Conservation (phyloP, 1,140 invertebrate genomes). For the Teleogryllus occipitalis region DNA sequence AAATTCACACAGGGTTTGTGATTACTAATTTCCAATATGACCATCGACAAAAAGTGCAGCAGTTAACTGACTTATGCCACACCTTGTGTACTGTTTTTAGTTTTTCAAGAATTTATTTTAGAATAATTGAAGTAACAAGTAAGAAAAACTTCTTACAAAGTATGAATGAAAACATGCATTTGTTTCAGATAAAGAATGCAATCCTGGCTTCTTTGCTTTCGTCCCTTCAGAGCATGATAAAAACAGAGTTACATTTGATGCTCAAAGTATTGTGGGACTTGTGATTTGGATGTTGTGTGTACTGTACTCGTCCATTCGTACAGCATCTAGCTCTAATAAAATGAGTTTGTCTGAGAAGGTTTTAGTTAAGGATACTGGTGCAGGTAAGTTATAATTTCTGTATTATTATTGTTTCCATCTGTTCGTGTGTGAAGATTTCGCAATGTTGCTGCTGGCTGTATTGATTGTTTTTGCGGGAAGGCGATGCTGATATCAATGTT, state of each 20-base stretch:
- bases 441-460: too few species aligned
- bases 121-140: too few species aligned
- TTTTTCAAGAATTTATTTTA: background rate
- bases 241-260: slow-evolving; percentile 58
- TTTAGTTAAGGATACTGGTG: slow-evolving; percentile 57
- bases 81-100: background rate
- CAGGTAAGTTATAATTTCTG: slow-evolving; percentile 38
- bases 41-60: background rate
- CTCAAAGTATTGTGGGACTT: slow-evolving; percentile 81
- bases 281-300: slow-evolving; percentile 92
- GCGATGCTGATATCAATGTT: too few species aligned
- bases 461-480: too few species aligned
- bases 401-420: background rate
- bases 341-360: slow-evolving; percentile 69
- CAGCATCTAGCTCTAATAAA: slow-evolving; percentile 68
- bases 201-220: slow-evolving; percentile 55
- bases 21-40: background rate
- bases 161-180: background rate
- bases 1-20: too few species aligned
- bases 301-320: slow-evolving; percentile 84
- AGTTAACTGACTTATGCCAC: background rate
- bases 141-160: too few species aligned
- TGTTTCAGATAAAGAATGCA: slow-evolving; percentile 60
- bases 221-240: slow-evolving; percentile 32
- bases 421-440: background rate